Base-by-base conservation (phyloP, 2,888 invertebrate species). In the Ferrisia virgata region DNA sequence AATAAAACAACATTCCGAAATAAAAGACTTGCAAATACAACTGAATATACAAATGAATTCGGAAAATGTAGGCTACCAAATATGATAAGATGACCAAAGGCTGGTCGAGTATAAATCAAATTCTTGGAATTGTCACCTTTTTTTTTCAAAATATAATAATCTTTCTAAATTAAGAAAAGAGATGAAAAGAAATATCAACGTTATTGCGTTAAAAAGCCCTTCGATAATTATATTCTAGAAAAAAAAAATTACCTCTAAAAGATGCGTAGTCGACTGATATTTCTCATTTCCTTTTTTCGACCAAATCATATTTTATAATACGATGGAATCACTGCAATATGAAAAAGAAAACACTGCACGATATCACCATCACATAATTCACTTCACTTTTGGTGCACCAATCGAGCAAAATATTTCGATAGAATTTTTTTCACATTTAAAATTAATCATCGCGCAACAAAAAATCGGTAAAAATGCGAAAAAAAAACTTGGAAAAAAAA, bases 241-340 rank as follows among this genome's bases (percentile, higher is more conserved):
- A 72, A 72, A 79, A 25, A 47, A 47, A 79, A n/a, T 76, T 83
- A 83, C 83, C 83, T 83, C 31, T 28, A 83, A 9, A 11, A 83
- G 83, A 43, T 43, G 18, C 72, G 76, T 47, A 31, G 83, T 83
- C n/a, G 83, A 83, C 31, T 33, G 36, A 40, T 83, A 83, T 33
- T 83, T 83, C 47, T 83, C 69, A 40, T 47, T 40, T 40, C 36
- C 39, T 31, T 43, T 83, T 36, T 83, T 83, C 31, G 28, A 40
- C 83, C 83, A 83, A 83, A 76, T 83, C 83, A 83, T 83, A 76
- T 72, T 83, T 76, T 33, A 15, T 28, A n/a, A n/a, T 25, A 33
- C 53, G 53, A 53, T 53, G 53, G 53, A 53, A 53, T 22, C 53
- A 22, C 53, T 53, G 53, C 8, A 47, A 47, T n/a, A 33, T 11